Evolutionary conservation across 1,140 invertebrate genomes (phyloP).

Genomic region (Drosophila ambigua): DNA sequence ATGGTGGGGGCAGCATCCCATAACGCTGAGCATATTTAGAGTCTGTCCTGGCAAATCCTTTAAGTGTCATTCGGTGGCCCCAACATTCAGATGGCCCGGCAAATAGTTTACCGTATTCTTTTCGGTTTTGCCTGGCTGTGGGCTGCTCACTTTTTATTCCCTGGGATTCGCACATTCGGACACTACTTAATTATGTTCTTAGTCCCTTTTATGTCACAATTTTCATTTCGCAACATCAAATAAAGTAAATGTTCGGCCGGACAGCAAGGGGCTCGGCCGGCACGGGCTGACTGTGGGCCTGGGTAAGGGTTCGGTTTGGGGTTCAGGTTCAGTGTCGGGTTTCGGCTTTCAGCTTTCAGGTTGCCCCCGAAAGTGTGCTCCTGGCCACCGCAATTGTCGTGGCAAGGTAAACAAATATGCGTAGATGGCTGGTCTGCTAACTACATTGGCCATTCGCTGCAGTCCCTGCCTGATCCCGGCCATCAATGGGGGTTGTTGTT

Average conservation of each 20-base stretch:
- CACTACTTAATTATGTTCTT: conserved; percentile 82
- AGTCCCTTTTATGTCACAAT: conserved; percentile 83
- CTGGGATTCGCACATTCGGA: conserved; percentile 80
- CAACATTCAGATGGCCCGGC: conserved; percentile 30
- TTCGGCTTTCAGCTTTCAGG: not conserved
- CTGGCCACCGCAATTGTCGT: conserved; percentile 71
- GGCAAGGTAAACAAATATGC: conserved; percentile 81
- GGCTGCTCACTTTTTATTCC: conserved; percentile 72
- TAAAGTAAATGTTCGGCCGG: conserved; percentile 71
- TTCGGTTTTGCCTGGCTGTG: conserved; percentile 22
- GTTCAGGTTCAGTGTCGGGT: conserved; percentile 26
- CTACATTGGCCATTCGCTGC: conserved; percentile 75
- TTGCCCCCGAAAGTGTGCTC: too few relatives aligned
- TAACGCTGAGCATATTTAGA: conserved; percentile 63
- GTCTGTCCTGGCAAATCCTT: conserved; percentile 63
- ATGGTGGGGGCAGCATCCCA: conserved; percentile 14
- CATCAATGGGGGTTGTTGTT: conserved; percentile 22
- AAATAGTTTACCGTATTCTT: conserved; percentile 37
- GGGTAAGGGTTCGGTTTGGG: not conserved
- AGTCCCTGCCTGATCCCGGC: conserved; percentile 25
- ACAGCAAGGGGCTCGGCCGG: conserved; percentile 21
- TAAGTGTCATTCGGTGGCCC: conserved; percentile 71
- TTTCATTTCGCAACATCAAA: conserved; percentile 81
- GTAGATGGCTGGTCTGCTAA: conserved; percentile 63
- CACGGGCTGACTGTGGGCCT: conserved; percentile 1